Evolutionary conservation across 2,888 invertebrate species (phyloP).

Genomic region (Eupeodes luniger): DNA sequence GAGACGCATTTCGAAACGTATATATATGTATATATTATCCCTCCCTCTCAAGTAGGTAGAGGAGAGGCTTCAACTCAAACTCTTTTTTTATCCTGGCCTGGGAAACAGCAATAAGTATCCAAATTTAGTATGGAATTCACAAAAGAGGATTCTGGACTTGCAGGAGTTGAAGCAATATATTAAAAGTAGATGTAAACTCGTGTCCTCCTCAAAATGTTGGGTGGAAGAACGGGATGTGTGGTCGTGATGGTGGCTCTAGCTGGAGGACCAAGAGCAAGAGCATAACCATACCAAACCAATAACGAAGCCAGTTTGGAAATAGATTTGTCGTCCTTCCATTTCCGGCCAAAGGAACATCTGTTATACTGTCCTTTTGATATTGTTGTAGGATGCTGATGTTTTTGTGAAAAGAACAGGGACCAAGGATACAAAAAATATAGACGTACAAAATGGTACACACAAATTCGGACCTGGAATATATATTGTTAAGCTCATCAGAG

Average conservation of each 20-base stretch:
- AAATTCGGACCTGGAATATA: constrained; percentile 46
- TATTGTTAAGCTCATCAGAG: constrained; percentile 74
- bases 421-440: not conserved
- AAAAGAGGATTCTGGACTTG: constrained; percentile 31
- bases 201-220: constrained; percentile 58
- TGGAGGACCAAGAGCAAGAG: not conserved
- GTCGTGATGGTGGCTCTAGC: not conserved
- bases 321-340: constrained; percentile 72
- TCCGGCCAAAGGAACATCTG: constrained; percentile 73
- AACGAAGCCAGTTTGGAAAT: constrained; percentile 74
- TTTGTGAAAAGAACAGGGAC: constrained; percentile 29
- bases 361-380: constrained; percentile 61
- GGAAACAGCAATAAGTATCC: constrained; percentile 71
- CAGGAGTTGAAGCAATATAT: constrained; percentile 64
- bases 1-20: constrained; percentile 60
- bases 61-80: not conserved
- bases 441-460: not conserved
- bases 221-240: not conserved
- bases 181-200: constrained; percentile 75
- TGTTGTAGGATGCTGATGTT: constrained; percentile 35
- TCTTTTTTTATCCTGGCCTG: not conserved
- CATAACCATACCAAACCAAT: constrained; percentile 56
- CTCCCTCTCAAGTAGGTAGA: not conserved
- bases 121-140: constrained; percentile 66
- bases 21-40: constrained; percentile 25